These are phyloP conservation scores for Drosophila miranda DNA, from an alignment of 1,140 invertebrate species.

Conservation along the genomic window DNA sequence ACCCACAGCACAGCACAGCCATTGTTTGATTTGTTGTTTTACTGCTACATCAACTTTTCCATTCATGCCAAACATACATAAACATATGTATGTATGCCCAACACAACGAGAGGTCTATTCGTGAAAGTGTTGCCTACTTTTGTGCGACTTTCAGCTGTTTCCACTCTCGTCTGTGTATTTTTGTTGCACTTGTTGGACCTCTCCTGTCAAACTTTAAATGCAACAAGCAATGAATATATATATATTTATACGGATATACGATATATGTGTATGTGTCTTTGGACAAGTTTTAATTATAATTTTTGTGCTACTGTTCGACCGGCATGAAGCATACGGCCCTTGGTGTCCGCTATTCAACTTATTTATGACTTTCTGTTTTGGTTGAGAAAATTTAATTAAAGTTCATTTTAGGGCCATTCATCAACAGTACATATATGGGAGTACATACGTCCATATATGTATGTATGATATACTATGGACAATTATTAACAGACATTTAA, in stretches of 20 bases:
- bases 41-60: too few relatives aligned
- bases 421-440: slow-evolving; percentile 22
- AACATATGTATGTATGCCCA: too few relatives aligned
- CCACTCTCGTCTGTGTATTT: too few relatives aligned
- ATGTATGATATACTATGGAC: neutral
- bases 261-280: slow-evolving; percentile 23
- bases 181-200: slow-evolving; percentile 11
- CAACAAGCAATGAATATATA: neutral
- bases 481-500: slow-evolving; percentile 51
- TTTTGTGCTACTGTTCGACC: slow-evolving; percentile 20
- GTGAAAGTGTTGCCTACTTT: too few relatives aligned
- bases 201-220: slow-evolving; percentile 4
- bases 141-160: too few relatives aligned
- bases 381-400: slow-evolving; percentile 67
- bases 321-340: slow-evolving; percentile 35
- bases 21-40: too few relatives aligned
- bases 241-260: neutral
- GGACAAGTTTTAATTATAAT: slow-evolving; percentile 61
- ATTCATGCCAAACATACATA: too few relatives aligned
- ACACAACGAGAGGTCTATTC: too few relatives aligned
- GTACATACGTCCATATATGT: neutral
- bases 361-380: slow-evolving; percentile 57
- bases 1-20: too few relatives aligned
- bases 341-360: slow-evolving; percentile 38
- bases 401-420: slow-evolving; percentile 59